phyloP scores from a whole-genome alignment of 2,113 vertebrate species.

The Thymallus thymallus region DNA sequence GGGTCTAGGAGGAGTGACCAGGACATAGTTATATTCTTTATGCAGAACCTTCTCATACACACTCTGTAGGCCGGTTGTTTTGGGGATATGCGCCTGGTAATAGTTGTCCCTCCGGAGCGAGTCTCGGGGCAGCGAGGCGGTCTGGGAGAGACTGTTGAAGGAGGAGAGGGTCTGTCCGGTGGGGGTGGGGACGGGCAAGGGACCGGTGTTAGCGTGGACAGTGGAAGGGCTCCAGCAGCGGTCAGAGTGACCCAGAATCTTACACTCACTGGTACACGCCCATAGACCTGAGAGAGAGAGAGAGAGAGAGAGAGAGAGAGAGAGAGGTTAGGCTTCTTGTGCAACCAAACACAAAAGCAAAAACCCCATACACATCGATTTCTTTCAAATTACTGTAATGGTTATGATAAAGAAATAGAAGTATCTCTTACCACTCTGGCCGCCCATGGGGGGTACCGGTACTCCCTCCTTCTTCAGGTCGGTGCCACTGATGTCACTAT shows the following conservation, averaged over 20 bases:
- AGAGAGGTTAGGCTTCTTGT: neutral
- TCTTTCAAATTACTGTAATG: neutral
- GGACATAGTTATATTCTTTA: constrained; percentile 85
- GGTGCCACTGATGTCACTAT: constrained; percentile 89
- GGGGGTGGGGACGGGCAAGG: constrained; percentile 43
- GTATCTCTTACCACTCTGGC: constrained; percentile 82
- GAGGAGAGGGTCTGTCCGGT: constrained; percentile 74
- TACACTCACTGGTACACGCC: constrained; percentile 96
- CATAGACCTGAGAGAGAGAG: constrained; percentile 79
- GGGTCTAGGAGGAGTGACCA: constrained; percentile 83
- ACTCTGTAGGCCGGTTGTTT: constrained; percentile 91
- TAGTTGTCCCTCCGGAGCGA: constrained; percentile 87
- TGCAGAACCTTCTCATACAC: constrained; percentile 95
- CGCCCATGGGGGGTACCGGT: constrained; percentile 68
- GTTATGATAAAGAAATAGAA: too few species aligned
- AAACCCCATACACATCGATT: neutral
- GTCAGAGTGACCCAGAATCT: constrained; percentile 93
- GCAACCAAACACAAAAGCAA: neutral
- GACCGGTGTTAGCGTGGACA: constrained; percentile 66
- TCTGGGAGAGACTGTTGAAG: constrained; percentile 83
- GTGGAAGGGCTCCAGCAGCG: constrained; percentile 96
- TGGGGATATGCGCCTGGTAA: constrained; percentile 92
- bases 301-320: neutral
- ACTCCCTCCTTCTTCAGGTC: constrained; percentile 86
- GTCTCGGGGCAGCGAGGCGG: constrained; percentile 87